Evolutionary conservation across 2,797 vertebrate species (phyloP), one percentile per base, ranked within the genome.

Genomic region (Sebastes vulpes): DNA sequence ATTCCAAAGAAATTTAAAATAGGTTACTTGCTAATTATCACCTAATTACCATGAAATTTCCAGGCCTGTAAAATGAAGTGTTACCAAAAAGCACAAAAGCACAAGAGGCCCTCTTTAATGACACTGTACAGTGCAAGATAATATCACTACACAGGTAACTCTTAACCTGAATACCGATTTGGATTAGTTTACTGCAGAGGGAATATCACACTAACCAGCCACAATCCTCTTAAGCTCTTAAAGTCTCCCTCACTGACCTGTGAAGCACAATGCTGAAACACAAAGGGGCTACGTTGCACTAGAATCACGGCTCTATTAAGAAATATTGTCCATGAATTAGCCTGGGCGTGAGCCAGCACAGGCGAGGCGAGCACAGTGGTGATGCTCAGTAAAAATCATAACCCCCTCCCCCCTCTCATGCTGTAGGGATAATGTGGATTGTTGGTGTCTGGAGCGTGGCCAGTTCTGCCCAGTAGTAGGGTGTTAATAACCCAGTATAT

Each of bases 401-500:
- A 75, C 46, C 66, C 59, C 29, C 65, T 21, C 42, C 53, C 52
- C 38, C 48, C 32, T 53, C 61, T 46, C 20, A 59, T 38, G 75
- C 84, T 82, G 75, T 70, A 68, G 81, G 79, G 81, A 78, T 86
- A 87, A 90, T 89, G 79, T 85, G 82, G 78, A 88, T 82, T 91
- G 89, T 83, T 82, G 66, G 65, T 66, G 90, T 70, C 79, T 95
- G 91, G 89, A 92, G 64, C 59, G 59, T 20, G 75, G 88, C 92
- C 94, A 94, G 68, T 50, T 67, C 67, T 81, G 75, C 65, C 87
- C 78, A 80, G 81, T 80, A 75, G 81, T 75, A 75, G 77, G 71
- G 84, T 86, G 90, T 89, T 93, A 93, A 95, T 92, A 92, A 93
- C 84, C 79, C 70, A 56, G 71, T 82, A 70, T 79, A 83, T 84